A percentile compares a stretch with the other conserved stretches of the same genome.
These are phyloP conservation scores for Callopanchax toddi DNA, from an alignment of 2,113 vertebrate species.

Conservation along the genomic window DNA sequence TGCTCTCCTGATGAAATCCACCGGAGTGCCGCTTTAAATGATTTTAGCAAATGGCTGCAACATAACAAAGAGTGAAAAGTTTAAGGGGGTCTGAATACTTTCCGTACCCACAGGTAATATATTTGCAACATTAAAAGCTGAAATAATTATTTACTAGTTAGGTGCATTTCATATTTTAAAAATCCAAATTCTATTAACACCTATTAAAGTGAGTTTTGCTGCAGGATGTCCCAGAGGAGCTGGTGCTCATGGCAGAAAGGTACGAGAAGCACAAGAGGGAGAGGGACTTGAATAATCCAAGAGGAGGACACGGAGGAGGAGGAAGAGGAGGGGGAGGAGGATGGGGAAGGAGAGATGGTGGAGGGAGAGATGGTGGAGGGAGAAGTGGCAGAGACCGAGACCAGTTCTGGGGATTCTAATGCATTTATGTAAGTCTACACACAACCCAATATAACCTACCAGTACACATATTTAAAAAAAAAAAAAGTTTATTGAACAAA, in stretches of 20 bases:
- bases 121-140: no score
- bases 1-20: no score
- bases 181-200: no score
- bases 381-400: constrained; percentile 25
- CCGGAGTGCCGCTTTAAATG: no score
- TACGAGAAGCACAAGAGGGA: constrained; percentile 85
- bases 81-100: no score
- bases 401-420: constrained; percentile 65
- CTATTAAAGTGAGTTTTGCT: neutral
- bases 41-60: no score
- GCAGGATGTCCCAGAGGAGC: constrained; percentile 87
- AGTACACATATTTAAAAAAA: neutral
- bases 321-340: constrained; percentile 2
- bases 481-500: no score
- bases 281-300: constrained; percentile 66
- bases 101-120: no score
- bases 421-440: neutral
- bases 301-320: constrained; percentile 29
- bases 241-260: constrained; percentile 89
- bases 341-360: constrained; percentile 18
- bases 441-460: neutral
- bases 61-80: no score
- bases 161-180: no score
- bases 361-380: constrained; percentile 34
- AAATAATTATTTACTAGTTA: no score